Base-by-base conservation (phyloP, 2,888 invertebrate genomes). In the Stictocephala bisonia region DNA sequence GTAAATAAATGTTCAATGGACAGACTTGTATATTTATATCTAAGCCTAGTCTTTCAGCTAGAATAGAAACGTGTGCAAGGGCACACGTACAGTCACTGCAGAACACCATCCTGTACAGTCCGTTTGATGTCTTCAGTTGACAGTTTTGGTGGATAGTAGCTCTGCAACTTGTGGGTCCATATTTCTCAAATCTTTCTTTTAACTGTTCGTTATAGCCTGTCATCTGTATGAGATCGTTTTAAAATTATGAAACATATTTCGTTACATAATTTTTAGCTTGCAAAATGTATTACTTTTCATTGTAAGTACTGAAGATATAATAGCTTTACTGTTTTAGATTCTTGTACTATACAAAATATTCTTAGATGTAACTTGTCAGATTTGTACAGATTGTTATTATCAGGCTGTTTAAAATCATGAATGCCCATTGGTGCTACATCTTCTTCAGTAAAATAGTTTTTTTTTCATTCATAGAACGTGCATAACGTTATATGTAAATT, bases 31-130 rank as follows among this genome's bases (percentile, higher is more conserved):
- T 35, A 60, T 60, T 35, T 60, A 60, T 60, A 56, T 53, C 26
- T 64, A 44, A 64, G 64, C 64, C 64, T 64, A 64, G 64, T 64
- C 64, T 64, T 64, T 64, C 64, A 64, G 22, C 26, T 64, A 64
- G 64, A 64, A 15, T 64, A 64, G 64, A 41, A 41, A 60, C 40
- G 40, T 26, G 27, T 26, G 26, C 15, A 20, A 22, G 24, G 7
- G 9, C 64, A 44, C 44, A 6, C 22, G 11, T 24, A n/a, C 18
- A 40, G 58, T 71, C 70, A 71, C 70, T 71, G 70, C 70, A 71
- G 70, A 71, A 71, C 70, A 71, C 70, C 70, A 71, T 35, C 26
- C 11, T 71, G 70, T 71, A 71, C 70, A 71, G 70, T 58, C 22
- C 29, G 24, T 58, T 71, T 44, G 53, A 29, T 60, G 60, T 60